A percentile compares a stretch with the other conserved stretches of the same genome.
These are phyloP conservation scores for Eupithecia exiguata DNA, from an alignment of 2,888 invertebrate species.

Conservation along the genomic window DNA sequence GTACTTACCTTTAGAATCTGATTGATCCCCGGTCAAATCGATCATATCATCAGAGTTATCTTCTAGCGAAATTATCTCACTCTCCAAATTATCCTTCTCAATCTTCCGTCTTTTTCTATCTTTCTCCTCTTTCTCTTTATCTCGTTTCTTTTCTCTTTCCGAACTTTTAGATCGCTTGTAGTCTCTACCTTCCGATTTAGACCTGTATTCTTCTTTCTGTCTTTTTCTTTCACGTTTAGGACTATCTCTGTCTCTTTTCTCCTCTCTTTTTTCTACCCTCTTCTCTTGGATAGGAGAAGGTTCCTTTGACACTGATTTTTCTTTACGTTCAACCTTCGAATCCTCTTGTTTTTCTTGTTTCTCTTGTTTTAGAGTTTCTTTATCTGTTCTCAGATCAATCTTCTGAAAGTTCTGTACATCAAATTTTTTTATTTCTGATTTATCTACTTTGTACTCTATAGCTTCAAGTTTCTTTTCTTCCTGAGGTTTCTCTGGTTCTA, in stretches of 20 bases:
- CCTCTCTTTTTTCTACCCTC: constrained; percentile 21
- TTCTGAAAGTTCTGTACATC: constrained; percentile 33
- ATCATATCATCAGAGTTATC: constrained; percentile 83
- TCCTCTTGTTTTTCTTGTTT: constrained; percentile 25
- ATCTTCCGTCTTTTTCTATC: constrained; percentile 54
- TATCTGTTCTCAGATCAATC: constrained; percentile 29
- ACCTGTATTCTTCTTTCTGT: constrained; percentile 61
- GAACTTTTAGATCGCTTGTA: constrained; percentile 49
- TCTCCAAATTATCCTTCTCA: constrained; percentile 63
- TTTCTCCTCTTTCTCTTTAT: constrained; percentile 55
- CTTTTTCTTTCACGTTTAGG: constrained; percentile 61
- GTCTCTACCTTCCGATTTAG: constrained; percentile 63
- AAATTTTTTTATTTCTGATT: constrained; percentile 38
- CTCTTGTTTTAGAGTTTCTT: constrained; percentile 14
- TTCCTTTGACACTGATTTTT: constrained; percentile 42
- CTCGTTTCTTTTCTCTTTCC: constrained; percentile 52
- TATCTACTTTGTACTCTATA: constrained; percentile 42
- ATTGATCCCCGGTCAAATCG: constrained; percentile 83
- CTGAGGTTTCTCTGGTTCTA: constrained; percentile 39
- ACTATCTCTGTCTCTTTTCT: constrained; percentile 43
- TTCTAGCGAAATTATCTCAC: constrained; percentile 74
- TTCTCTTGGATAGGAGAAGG: constrained; percentile 25
- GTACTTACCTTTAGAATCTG: constrained; percentile 74
- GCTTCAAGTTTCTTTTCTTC: constrained; percentile 40
- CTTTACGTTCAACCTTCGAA: constrained; percentile 37